A percentile compares a stretch with the other conserved stretches of the same genome.
Conservation (phyloP, 2,888 invertebrate species). For the Sminthurides aquaticus region DNA sequence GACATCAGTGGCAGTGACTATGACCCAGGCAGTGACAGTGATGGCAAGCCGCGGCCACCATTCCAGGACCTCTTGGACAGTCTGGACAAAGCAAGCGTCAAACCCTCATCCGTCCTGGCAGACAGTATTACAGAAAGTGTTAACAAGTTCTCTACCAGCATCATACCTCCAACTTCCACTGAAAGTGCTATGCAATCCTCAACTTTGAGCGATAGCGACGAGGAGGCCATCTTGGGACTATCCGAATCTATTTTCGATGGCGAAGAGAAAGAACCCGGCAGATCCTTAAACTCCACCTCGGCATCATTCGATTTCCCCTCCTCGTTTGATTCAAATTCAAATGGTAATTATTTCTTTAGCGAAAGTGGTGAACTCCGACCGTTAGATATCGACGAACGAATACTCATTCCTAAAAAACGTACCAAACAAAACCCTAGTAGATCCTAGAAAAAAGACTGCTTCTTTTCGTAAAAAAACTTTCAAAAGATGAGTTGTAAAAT, state of each 20-base stretch:
- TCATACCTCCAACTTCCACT: too few species aligned
- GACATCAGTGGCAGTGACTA: background rate
- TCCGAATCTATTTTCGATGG: background rate
- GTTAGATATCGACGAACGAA: background rate
- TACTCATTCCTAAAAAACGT: too few species aligned
- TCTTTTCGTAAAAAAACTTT: background rate
- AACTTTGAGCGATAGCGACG: background rate
- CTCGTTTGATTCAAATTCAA: background rate
- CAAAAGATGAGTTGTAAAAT: too few species aligned
- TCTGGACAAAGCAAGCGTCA: background rate
- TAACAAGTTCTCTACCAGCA: background rate
- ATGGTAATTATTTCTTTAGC: background rate
- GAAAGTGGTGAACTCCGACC: background rate
- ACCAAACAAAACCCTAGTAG: too few species aligned
- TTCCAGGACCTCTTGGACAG: background rate
- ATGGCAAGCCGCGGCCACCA: background rate
- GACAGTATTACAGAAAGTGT: background rate
- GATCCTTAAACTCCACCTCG: background rate
- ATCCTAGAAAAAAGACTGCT: background rate
- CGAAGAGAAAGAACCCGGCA: background rate
- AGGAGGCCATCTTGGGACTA: background rate
- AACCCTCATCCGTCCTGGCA: background rate
- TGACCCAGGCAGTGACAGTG: background rate
- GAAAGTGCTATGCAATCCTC: background rate
- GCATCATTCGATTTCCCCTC: background rate